Conservation (phyloP, 2,797 vertebrate species). For the Lycodopsis pacificus region DNA sequence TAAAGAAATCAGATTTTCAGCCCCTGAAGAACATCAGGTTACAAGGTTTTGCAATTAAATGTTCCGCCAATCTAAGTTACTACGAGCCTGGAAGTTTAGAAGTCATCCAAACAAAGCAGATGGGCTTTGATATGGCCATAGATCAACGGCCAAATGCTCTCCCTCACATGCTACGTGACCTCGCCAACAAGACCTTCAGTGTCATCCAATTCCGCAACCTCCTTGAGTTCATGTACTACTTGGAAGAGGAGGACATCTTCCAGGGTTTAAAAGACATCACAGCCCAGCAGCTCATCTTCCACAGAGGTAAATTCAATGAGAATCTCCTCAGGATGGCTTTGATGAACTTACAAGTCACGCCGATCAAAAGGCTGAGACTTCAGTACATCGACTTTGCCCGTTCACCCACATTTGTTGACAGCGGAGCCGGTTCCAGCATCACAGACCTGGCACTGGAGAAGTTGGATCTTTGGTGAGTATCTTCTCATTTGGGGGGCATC, state of each 20-base stretch:
- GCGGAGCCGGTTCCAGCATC: slow-evolving; percentile 62
- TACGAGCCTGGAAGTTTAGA: slow-evolving; percentile 87
- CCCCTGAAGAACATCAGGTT: slow-evolving; percentile 77
- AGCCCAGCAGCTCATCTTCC: slow-evolving; percentile 80
- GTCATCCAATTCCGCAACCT: slow-evolving; percentile 87
- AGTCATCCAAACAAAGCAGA: slow-evolving; percentile 74
- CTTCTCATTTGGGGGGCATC: background rate
- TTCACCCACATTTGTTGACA: slow-evolving; percentile 76
- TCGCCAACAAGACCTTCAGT: slow-evolving; percentile 81
- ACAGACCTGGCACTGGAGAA: slow-evolving; percentile 77
- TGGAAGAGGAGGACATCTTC: slow-evolving; percentile 80
- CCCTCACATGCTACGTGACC: slow-evolving; percentile 81
- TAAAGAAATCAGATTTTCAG: slow-evolving; percentile 80
- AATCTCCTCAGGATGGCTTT: slow-evolving; percentile 86
- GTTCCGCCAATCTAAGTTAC: slow-evolving; percentile 77
- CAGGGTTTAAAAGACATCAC: slow-evolving; percentile 72
- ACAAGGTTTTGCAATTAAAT: slow-evolving; percentile 85
- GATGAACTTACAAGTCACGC: slow-evolving; percentile 77
- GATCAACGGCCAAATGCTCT: slow-evolving; percentile 78
- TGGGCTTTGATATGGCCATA: slow-evolving; percentile 87
- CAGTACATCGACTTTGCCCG: slow-evolving; percentile 90
- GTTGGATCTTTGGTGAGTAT: slow-evolving; percentile 83
- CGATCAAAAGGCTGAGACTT: slow-evolving; percentile 77
- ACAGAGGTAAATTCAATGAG: slow-evolving; percentile 90
- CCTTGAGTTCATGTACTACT: slow-evolving; percentile 89